Conservation (phyloP, 2,888 invertebrate species). For the Xylophagus ater region DNA sequence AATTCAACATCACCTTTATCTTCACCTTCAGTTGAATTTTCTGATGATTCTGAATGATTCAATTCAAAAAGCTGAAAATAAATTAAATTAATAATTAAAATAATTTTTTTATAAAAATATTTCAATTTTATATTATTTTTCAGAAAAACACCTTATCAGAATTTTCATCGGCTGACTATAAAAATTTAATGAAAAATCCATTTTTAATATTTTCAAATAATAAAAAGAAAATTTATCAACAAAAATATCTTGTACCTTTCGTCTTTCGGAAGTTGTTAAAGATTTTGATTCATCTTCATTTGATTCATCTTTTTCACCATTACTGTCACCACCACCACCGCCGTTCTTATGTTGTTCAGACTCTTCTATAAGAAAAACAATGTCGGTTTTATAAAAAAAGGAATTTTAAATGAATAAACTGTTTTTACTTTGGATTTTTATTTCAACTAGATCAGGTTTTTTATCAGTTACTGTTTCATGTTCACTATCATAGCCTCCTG, state of each 20-base stretch:
- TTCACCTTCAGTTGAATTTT: conserved; percentile 45
- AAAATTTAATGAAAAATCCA: conserved; percentile 5
- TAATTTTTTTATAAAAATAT: neutral
- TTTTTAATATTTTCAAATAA: neutral
- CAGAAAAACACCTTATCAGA: conserved; percentile 18
- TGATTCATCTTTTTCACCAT: conserved; percentile 40
- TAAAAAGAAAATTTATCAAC: conserved; percentile 2
- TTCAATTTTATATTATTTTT: neutral
- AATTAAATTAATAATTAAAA: conserved; percentile 11
- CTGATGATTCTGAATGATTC: conserved; percentile 38
- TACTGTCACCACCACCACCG: conserved; percentile 14
- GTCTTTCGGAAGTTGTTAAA: conserved; percentile 67
- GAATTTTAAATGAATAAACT: conserved; percentile 24
- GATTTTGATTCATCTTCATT: conserved; percentile 58
- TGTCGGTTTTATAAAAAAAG: neutral
- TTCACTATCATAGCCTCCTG: conserved; percentile 32
- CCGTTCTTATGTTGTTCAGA: conserved; percentile 16
- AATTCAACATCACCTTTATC: conserved; percentile 42
- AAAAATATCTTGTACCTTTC: conserved; percentile 50
- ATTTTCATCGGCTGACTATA: conserved; percentile 15
- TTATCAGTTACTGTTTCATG: conserved; percentile 8
- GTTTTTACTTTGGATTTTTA: conserved; percentile 45
- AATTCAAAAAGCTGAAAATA: conserved; percentile 33
- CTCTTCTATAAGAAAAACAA: conserved; percentile 20
- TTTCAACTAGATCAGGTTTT: conserved; percentile 37